A percentile compares a stretch with the other conserved stretches of the same genome.
Evolutionary conservation across 2,888 invertebrate species (phyloP).

Genomic region (Acheta domesticus): DNA sequence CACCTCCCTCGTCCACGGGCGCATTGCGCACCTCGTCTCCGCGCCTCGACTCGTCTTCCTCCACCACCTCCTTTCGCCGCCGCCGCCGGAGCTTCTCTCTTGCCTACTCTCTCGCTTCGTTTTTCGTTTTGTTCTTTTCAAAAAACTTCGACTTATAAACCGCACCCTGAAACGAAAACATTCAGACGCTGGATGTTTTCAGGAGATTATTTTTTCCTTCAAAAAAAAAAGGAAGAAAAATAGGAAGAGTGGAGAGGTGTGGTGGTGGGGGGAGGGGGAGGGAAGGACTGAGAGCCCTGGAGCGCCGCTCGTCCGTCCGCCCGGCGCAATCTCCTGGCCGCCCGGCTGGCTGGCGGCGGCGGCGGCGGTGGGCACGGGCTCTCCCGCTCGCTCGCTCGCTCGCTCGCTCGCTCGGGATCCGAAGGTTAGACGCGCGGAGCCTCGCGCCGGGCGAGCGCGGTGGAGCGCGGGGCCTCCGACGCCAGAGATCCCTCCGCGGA

Average conservation of each 20-base stretch:
- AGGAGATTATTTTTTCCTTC: not conserved
- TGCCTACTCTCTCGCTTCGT: not conserved
- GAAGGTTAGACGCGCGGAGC: not conserved
- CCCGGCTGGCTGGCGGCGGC: not conserved
- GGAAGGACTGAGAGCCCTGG: conserved; percentile 5
- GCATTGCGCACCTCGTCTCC: not conserved
- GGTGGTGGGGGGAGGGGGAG: too few relatives aligned
- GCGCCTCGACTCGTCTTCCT: not conserved
- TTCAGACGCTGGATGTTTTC: conserved; percentile 18
- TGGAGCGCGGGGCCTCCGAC: not conserved
- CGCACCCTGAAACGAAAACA: conserved; percentile 28
- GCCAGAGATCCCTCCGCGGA: too few relatives aligned
- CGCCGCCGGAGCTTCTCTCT: not conserved
- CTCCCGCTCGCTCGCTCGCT: not conserved
- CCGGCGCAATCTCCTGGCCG: not conserved
- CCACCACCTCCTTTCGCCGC: not conserved
- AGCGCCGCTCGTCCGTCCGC: not conserved
- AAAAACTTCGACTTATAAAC: conserved; percentile 25
- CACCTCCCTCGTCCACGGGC: not conserved
- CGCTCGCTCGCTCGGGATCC: not conserved
- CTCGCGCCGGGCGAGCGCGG: not conserved
- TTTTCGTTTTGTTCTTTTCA: conserved; percentile 3
- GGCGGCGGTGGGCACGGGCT: not conserved
- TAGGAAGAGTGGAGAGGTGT: not conserved
- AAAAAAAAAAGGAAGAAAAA: conserved; percentile 12